Percentiles rank a stretch among this genome's conserved stretches.
Conservation (phyloP, 2,113 vertebrate species). For the Macquaria australasica region DNA sequence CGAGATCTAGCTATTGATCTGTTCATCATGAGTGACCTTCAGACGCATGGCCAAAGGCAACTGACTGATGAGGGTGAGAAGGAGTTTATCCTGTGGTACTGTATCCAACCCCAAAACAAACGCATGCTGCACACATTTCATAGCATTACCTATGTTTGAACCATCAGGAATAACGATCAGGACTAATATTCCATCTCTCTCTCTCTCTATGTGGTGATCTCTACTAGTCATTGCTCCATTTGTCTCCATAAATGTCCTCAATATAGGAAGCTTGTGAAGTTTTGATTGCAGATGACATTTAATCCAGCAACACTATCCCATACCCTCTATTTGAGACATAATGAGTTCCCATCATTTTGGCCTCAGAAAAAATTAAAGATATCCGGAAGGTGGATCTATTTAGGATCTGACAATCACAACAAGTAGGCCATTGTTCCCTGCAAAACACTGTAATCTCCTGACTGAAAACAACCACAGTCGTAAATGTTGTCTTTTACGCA, state of each 20-base stretch:
- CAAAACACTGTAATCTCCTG: slow-evolving; percentile 66
- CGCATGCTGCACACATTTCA: slow-evolving; percentile 10
- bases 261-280: neutral
- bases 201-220: neutral
- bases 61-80: slow-evolving; percentile 43
- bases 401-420: slow-evolving; percentile 64
- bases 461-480: slow-evolving; percentile 51
- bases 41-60: slow-evolving; percentile 54
- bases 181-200: neutral
- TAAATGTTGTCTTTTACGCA: slow-evolving; percentile 56
- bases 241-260: neutral
- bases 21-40: slow-evolving; percentile 78
- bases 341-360: neutral
- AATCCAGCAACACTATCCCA: neutral
- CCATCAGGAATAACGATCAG: neutral
- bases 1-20: slow-evolving; percentile 69
- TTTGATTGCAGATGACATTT: neutral
- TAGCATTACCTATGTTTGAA: neutral
- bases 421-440: slow-evolving; percentile 71
- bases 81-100: slow-evolving; percentile 17
- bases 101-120: slow-evolving; percentile 11
- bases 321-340: neutral
- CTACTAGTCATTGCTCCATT: neutral
- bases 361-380: slow-evolving; percentile 32
- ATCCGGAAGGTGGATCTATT: slow-evolving; percentile 43